A percentile compares a stretch with the other conserved stretches of the same genome.
phyloP scores from a whole-genome alignment of 92 coral and sea anemone genomes.

The Actinostola sp. region DNA sequence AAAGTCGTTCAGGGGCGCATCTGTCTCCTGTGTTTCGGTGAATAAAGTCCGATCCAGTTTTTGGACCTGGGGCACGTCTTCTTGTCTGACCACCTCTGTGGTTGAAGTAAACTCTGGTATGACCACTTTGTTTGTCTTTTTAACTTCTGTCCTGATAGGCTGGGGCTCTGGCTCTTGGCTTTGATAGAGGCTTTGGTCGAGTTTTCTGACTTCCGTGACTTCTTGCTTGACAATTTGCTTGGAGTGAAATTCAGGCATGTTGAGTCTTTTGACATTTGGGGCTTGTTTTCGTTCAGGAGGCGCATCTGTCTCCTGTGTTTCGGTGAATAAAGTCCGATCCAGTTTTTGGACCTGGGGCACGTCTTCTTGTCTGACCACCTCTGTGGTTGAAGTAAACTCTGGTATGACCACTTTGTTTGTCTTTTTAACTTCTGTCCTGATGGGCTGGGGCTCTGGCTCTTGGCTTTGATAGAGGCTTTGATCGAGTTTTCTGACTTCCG shows the following conservation, averaged over 20 bases:
- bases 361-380: neutral
- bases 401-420: neutral
- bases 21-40: neutral
- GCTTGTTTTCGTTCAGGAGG: neutral
- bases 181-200: neutral
- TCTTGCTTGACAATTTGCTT: slow-evolving; percentile 4
- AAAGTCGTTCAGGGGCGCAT: no score
- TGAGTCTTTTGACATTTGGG: neutral
- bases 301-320: no score
- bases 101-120: slow-evolving; percentile 10
- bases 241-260: neutral
- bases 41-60: neutral
- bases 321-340: no score
- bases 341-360: neutral
- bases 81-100: neutral
- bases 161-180: neutral
- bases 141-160: neutral
- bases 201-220: neutral
- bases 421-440: neutral
- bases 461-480: neutral
- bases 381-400: neutral
- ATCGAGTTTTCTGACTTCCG: neutral
- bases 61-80: neutral
- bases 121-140: neutral
- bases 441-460: neutral